These are phyloP conservation scores for Dryocosmus kuriphilus DNA, from an alignment of 2,888 invertebrate species.

Conservation along the genomic window DNA sequence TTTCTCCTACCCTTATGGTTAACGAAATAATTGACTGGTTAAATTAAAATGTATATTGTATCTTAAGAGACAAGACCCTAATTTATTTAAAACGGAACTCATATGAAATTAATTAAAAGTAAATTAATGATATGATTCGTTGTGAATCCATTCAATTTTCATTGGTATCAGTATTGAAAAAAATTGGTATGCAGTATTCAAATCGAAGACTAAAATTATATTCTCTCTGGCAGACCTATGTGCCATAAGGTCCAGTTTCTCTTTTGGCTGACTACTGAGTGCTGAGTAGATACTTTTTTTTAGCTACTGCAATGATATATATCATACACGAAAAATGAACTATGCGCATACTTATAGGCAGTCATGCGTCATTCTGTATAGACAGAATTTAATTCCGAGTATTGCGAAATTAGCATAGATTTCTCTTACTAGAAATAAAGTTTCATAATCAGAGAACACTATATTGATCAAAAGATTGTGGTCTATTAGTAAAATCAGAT, in stretches of 20 bases:
- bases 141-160: not conserved
- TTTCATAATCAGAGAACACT: not conserved
- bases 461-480: not conserved
- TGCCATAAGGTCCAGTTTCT: not conserved
- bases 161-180: not conserved
- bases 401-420: not conserved
- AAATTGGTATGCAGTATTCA: not conserved
- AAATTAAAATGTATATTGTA: too few relatives aligned
- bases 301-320: not conserved
- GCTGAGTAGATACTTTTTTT: slow-evolving; percentile 9
- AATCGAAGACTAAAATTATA: not conserved
- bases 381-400: not conserved
- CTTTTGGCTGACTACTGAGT: not conserved
- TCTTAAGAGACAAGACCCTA: too few relatives aligned
- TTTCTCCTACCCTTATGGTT: too few relatives aligned
- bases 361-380: not conserved
- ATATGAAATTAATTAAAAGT: too few relatives aligned
- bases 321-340: not conserved
- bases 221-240: not conserved
- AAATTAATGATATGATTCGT: not conserved
- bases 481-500: not conserved
- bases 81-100: too few relatives aligned
- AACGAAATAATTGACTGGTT: too few relatives aligned
- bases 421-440: not conserved
- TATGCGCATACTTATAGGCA: not conserved